Percentiles rank a stretch among this genome's conserved stretches.
These are phyloP conservation scores for Trachymyrmex septentrionalis DNA, from an alignment of 1,140 invertebrate genomes.

Conservation along the genomic window DNA sequence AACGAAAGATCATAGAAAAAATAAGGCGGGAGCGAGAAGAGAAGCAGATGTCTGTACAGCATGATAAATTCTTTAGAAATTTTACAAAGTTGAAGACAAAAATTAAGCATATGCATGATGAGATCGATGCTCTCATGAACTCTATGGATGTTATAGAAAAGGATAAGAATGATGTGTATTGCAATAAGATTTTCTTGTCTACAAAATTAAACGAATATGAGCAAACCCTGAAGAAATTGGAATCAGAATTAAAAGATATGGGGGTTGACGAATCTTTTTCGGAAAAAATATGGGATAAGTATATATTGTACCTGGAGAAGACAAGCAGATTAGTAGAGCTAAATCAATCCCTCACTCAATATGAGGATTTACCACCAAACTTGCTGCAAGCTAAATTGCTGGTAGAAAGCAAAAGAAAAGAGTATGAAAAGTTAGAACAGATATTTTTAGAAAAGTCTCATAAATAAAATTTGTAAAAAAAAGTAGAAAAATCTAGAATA, in stretches of 20 bases:
- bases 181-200: constrained; percentile 72
- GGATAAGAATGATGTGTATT: constrained; percentile 72
- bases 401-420: constrained; percentile 77
- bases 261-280: constrained; percentile 74
- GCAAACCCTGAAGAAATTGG: constrained; percentile 72
- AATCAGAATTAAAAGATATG: constrained; percentile 73
- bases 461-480: constrained; percentile 65
- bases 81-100: constrained; percentile 75
- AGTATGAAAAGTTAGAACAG: constrained; percentile 74
- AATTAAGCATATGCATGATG: constrained; percentile 69
- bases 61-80: constrained; percentile 76
- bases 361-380: constrained; percentile 81
- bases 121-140: constrained; percentile 68
- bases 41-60: constrained; percentile 73
- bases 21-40: constrained; percentile 75
- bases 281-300: constrained; percentile 77
- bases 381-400: constrained; percentile 81
- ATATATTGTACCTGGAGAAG: constrained; percentile 74
- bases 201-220: constrained; percentile 80
- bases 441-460: constrained; percentile 60
- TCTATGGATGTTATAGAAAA: constrained; percentile 62
- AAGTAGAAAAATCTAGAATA: constrained; percentile 76
- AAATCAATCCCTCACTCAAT: constrained; percentile 75
- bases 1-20: constrained; percentile 74
- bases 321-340: constrained; percentile 74